These are phyloP conservation scores for Agrochola circellaris DNA, from an alignment of 2,888 invertebrate species.

Conservation along the genomic window DNA sequence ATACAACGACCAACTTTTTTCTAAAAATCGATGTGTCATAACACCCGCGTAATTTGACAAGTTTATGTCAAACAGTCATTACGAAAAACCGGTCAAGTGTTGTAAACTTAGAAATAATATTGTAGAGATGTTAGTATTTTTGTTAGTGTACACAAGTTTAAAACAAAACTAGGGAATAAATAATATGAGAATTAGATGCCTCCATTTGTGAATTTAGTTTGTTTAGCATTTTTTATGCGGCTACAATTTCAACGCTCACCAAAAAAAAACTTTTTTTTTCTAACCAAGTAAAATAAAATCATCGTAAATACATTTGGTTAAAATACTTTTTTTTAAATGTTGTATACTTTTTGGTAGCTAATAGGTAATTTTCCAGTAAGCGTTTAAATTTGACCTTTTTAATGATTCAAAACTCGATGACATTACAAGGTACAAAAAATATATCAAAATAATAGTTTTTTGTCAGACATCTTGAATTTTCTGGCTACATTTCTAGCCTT, in stretches of 20 bases:
- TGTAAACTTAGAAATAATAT: constrained; percentile 16
- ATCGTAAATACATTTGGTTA: not conserved
- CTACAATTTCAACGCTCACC: not conserved
- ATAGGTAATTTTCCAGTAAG: not conserved
- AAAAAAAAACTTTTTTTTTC: not conserved
- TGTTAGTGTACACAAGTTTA: constrained; percentile 2
- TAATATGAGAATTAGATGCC: constrained; percentile 49
- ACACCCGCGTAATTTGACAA: not conserved
- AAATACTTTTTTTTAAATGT: too few species aligned
- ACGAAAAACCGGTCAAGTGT: constrained; percentile 65
- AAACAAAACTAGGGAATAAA: not conserved
- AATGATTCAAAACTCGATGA: not conserved
- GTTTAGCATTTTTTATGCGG: not conserved
- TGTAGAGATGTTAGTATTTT: constrained; percentile 10
- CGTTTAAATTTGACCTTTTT: not conserved
- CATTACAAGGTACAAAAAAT: not conserved
- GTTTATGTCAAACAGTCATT: constrained; percentile 28
- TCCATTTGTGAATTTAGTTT: constrained; percentile 12
- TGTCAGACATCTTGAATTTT: not conserved
- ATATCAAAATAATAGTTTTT: not conserved
- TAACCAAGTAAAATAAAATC: not conserved
- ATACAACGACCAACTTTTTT: not conserved
- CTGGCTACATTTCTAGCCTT: not conserved
- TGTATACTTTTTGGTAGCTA: too few species aligned
- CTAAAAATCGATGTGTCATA: not conserved